These are phyloP conservation scores for Melieria picta DNA, from an alignment of 2,888 invertebrate genomes.

Conservation along the genomic window DNA sequence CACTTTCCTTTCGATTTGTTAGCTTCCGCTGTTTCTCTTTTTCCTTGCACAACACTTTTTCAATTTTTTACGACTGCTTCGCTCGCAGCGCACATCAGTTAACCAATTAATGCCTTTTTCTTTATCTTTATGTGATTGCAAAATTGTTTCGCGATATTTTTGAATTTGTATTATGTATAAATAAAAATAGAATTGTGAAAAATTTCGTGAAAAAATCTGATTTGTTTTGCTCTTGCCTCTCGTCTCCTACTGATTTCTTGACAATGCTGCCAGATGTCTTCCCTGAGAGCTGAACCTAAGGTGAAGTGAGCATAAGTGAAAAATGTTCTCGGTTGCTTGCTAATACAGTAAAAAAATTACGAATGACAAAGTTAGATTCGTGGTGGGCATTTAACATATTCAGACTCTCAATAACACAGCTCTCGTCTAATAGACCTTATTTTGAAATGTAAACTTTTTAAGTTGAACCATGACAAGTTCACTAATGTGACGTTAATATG, in stretches of 20 bases:
- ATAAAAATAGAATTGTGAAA: conserved; percentile 23
- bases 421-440: no score
- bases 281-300: background rate
- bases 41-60: background rate
- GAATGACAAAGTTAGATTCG: no score
- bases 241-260: conserved; percentile 1
- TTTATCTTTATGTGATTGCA: background rate
- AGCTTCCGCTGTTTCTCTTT: background rate
- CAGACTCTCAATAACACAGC: no score
- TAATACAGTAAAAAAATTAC: no score
- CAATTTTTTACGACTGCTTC: conserved; percentile 3
- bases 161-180: conserved; percentile 20
- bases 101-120: conserved; percentile 3
- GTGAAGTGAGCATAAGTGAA: background rate
- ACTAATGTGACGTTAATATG: no score
- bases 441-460: no score
- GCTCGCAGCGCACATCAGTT: background rate
- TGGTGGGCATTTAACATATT: no score
- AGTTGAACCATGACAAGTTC: no score
- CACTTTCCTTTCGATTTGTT: background rate
- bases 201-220: conserved; percentile 4
- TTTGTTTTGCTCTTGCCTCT: conserved; percentile 26
- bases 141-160: conserved; percentile 23
- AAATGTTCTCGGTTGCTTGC: no score
- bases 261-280: conserved; percentile 5